Evolutionary conservation across 2,797 vertebrate species (phyloP).

Genomic region (Capromys pilorides): DNA sequence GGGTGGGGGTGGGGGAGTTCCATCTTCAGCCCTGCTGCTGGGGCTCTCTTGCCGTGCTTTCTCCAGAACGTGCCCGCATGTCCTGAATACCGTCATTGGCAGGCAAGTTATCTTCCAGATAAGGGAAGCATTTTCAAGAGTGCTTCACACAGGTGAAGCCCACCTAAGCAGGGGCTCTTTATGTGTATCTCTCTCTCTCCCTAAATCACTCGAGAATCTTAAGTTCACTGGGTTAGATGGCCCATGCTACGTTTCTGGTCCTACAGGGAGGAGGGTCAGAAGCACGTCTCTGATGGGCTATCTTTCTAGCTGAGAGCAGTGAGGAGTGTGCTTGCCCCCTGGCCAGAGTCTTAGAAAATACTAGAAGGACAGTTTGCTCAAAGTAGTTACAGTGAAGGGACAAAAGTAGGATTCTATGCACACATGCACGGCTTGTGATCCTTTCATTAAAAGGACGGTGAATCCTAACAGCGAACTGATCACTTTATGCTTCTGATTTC

Average conservation of each 20-base stretch:
- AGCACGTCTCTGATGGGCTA: conserved; percentile 18
- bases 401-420: conserved; percentile 22
- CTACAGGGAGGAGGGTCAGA: conserved; percentile 56
- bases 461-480: background rate
- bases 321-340: conserved; percentile 62
- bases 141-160: conserved; percentile 51
- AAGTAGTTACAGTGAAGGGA: background rate
- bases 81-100: background rate
- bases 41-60: background rate
- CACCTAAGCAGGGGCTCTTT: background rate
- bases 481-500: background rate
- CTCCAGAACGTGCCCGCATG: background rate
- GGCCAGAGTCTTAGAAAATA: conserved; percentile 5
- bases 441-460: conserved; percentile 77
- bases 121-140: conserved; percentile 51
- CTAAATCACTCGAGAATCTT: conserved; percentile 60
- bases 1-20: background rate
- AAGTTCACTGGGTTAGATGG: conserved; percentile 26
- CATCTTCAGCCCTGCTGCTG: background rate
- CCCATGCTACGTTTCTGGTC: background rate
- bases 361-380: background rate
- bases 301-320: conserved; percentile 18
- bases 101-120: conserved; percentile 62
- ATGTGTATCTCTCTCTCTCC: background rate
- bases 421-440: conserved; percentile 73